phyloP scores from a whole-genome alignment of 1,140 invertebrate genomes.

The Samia ricini region DNA sequence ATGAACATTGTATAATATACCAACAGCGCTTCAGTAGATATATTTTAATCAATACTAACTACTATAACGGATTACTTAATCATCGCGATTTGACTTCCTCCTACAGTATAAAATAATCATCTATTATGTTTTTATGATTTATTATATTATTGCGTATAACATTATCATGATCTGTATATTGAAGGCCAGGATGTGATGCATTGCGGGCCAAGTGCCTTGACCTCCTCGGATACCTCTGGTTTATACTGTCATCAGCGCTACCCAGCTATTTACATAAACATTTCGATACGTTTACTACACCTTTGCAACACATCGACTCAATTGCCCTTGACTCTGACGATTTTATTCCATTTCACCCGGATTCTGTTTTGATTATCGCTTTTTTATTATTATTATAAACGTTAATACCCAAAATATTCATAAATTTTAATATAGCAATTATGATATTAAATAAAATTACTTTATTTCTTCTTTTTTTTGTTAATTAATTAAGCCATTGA shows the following conservation, averaged over 20 bases:
- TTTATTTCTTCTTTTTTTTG: too few relatives aligned
- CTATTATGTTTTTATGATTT: not conserved
- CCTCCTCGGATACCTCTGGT: not conserved
- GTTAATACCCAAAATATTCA: too few relatives aligned
- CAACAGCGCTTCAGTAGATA: too few relatives aligned
- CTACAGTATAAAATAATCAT: not conserved
- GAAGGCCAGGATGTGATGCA: not conserved
- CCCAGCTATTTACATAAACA: conserved; percentile 11
- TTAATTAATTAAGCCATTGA: not conserved
- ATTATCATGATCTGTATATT: not conserved
- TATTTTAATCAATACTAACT: not conserved
- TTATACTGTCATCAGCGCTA: not conserved
- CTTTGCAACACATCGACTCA: not conserved
- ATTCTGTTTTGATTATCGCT: not conserved
- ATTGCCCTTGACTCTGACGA: not conserved
- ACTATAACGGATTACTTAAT: not conserved
- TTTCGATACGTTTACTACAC: conserved; percentile 6
- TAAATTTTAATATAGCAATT: too few relatives aligned
- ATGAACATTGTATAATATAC: too few relatives aligned
- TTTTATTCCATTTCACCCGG: not conserved
- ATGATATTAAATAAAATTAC: too few relatives aligned
- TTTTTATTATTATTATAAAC: not conserved
- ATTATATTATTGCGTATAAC: not conserved
- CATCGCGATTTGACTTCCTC: not conserved
- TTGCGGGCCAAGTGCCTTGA: conserved; percentile 1